phyloP scores from a whole-genome alignment of 2,113 vertebrate genomes.

The Burhinus oedicnemus region DNA sequence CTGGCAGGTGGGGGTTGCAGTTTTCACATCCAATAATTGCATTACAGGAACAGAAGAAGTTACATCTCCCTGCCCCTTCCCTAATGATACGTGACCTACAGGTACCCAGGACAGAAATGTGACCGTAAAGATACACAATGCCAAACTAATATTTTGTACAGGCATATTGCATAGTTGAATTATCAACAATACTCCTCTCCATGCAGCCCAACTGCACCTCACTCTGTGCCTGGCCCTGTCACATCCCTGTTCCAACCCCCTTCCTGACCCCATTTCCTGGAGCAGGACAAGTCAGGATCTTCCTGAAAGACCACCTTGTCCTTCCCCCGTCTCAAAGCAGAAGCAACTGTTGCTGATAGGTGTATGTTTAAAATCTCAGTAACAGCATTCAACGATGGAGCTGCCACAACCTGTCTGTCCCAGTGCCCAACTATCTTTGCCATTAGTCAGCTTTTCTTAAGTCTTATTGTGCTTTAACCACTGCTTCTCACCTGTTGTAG shows the following conservation, averaged over 20 bases:
- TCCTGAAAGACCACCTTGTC: not conserved
- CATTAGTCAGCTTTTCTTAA: not conserved
- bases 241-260: not conserved
- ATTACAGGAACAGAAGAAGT: not conserved
- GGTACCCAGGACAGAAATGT: not conserved
- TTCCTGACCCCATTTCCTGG: not conserved
- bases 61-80: not conserved
- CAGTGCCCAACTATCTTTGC: not conserved
- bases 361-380: rapidly evolving
- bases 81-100: not conserved
- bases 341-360: not conserved
- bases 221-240: not conserved
- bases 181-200: not conserved
- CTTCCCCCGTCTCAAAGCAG: not conserved
- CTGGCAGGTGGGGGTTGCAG: not conserved
- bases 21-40: not conserved
- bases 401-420: not conserved
- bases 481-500: not conserved
- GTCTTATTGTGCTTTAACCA: not conserved
- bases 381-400: rapidly evolving
- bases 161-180: not conserved
- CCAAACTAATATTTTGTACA: not conserved
- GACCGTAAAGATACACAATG: not conserved
- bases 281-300: not conserved
- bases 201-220: not conserved